Evolutionary conservation across 2,113 vertebrate genomes (phyloP).

Genomic region (Grantiella picta): DNA sequence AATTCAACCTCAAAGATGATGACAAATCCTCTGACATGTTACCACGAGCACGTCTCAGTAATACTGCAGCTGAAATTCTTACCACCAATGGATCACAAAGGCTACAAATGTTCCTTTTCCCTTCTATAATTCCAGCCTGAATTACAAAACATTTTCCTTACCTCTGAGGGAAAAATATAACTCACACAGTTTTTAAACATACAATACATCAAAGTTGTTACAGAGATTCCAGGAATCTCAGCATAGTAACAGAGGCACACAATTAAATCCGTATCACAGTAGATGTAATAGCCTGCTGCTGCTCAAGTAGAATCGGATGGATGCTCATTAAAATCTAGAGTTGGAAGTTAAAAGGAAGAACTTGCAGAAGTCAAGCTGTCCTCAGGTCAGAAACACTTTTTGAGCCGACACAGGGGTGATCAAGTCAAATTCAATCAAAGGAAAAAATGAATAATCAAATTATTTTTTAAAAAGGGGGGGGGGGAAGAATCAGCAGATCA

Average conservation of each 20-base stretch:
- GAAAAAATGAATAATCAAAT: slow-evolving; percentile 16
- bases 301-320: neutral
- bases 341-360: slow-evolving; percentile 40
- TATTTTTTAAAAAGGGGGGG: neutral
- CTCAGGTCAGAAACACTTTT: neutral
- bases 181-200: neutral
- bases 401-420: neutral
- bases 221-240: slow-evolving; percentile 9
- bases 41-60: neutral
- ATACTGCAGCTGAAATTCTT: neutral
- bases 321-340: slow-evolving; percentile 49
- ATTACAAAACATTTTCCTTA: neutral
- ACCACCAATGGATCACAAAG: neutral
- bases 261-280: neutral
- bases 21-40: neutral
- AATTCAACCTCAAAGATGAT: neutral
- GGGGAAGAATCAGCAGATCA: neutral
- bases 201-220: neutral
- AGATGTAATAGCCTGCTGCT: slow-evolving; percentile 14
- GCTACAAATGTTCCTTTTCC: neutral
- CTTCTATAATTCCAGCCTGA: neutral
- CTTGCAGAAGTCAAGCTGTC: slow-evolving; percentile 36
- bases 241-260: neutral
- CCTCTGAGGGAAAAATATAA: neutral
- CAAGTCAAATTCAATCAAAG: slow-evolving; percentile 11